These are phyloP conservation scores for Sarotherodon lohbergeri DNA, from an alignment of 2,113 vertebrate genomes.

Conservation along the genomic window DNA sequence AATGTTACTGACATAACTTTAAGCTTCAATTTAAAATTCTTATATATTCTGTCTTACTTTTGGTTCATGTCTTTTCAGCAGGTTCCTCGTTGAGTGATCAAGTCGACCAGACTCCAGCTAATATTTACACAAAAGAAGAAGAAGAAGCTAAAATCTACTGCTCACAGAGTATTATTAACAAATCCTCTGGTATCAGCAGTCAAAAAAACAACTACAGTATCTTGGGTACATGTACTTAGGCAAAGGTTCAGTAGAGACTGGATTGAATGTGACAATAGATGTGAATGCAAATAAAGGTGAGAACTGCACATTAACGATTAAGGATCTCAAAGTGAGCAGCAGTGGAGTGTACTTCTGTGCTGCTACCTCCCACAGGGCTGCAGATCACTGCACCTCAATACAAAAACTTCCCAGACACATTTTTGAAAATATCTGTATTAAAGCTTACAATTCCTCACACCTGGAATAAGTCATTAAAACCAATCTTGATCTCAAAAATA, in stretches of 20 bases:
- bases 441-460: not conserved
- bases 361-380: not conserved
- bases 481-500: not conserved
- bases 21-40: too few relatives aligned
- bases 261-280: too few relatives aligned
- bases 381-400: not conserved
- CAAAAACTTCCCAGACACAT: not conserved
- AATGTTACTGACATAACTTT: not conserved
- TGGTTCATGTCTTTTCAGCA: not conserved
- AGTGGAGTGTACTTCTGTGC: not conserved
- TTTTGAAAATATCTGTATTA: too few relatives aligned
- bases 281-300: not conserved
- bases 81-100: not conserved
- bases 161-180: too few relatives aligned
- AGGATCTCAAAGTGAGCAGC: accelerated
- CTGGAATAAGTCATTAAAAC: not conserved
- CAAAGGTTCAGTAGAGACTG: not conserved
- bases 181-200: too few relatives aligned
- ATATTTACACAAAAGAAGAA: not conserved
- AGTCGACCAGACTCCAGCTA: constrained; percentile 2
- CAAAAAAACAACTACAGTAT: not conserved
- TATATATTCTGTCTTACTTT: too few relatives aligned
- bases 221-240: not conserved
- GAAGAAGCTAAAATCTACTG: not conserved
- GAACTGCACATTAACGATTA: not conserved